Evolutionary conservation across 2,888 invertebrate genomes (phyloP).

Genomic region (Lysandra bellargus): DNA sequence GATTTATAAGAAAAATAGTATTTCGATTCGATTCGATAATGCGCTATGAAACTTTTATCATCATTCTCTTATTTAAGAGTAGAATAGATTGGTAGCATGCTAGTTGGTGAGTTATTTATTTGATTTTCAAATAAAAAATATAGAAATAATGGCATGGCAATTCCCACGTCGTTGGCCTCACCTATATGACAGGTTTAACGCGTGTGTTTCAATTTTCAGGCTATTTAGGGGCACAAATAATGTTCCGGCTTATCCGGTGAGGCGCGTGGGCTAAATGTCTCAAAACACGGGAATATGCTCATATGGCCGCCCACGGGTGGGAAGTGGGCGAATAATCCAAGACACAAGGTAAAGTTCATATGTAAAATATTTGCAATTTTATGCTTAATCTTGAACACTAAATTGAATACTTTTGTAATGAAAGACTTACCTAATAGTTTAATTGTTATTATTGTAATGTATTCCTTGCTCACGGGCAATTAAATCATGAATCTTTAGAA

Average conservation of each 20-base stretch:
- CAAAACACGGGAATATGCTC: not conserved
- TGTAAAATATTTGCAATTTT: not conserved
- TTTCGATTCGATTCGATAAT: too few relatives aligned
- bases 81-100: too few relatives aligned
- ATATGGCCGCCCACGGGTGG: not conserved
- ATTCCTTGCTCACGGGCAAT: too few relatives aligned
- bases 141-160: not conserved
- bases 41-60: too few relatives aligned
- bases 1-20: too few relatives aligned
- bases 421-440: too few relatives aligned
- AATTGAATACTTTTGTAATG: not conserved
- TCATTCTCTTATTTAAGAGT: too few relatives aligned
- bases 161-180: not conserved
- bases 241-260: not conserved
- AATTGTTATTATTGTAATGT: too few relatives aligned
- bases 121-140: too few relatives aligned
- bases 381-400: not conserved
- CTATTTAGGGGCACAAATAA: conserved; percentile 5
- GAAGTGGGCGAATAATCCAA: not conserved
- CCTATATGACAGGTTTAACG: not conserved
- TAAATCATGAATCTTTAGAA: too few relatives aligned
- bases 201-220: not conserved
- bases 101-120: too few relatives aligned
- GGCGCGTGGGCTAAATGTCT: conserved; percentile 15
- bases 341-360: not conserved